Conservation (phyloP, 2,888 invertebrate species). For the Acronicta aceris region DNA sequence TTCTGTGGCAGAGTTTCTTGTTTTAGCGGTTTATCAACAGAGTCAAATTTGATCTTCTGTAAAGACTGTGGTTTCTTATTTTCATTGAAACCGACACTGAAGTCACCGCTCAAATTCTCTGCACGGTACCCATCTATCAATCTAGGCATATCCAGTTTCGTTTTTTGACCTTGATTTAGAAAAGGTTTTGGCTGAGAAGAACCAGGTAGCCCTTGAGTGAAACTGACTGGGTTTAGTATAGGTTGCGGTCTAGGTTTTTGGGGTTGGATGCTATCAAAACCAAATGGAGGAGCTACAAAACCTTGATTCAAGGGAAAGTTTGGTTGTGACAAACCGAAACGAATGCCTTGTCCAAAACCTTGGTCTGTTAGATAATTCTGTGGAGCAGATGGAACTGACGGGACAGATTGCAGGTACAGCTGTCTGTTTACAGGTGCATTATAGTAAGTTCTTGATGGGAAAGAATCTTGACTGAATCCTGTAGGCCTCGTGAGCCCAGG, state of each 20-base stretch:
- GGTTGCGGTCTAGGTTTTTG: slow-evolving; percentile 70
- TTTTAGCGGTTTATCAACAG: slow-evolving; percentile 70
- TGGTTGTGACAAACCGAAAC: slow-evolving; percentile 81
- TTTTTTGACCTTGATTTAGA: slow-evolving; percentile 63
- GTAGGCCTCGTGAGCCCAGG: slow-evolving; percentile 72
- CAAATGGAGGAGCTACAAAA: slow-evolving; percentile 77
- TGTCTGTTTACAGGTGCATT: slow-evolving; percentile 77
- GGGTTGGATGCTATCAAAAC: slow-evolving; percentile 73
- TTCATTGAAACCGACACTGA: slow-evolving; percentile 50
- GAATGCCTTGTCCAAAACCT: slow-evolving; percentile 81
- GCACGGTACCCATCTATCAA: slow-evolving; percentile 82
- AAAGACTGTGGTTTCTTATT: slow-evolving; percentile 75
- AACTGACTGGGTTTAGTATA: slow-evolving; percentile 69
- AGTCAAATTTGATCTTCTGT: slow-evolving; percentile 81
- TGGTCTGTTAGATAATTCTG: slow-evolving; percentile 82
- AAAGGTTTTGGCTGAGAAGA: slow-evolving; percentile 72
- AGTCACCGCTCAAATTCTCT: slow-evolving; percentile 72
- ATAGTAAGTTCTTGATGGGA: slow-evolving; percentile 75
- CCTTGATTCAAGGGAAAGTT: slow-evolving; percentile 81
- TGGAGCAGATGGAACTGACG: slow-evolving; percentile 81
- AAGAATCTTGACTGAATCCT: slow-evolving; percentile 73
- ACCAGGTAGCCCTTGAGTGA: slow-evolving; percentile 55
- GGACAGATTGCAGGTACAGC: slow-evolving; percentile 80
- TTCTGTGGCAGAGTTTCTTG: slow-evolving; percentile 64
- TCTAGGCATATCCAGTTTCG: slow-evolving; percentile 73